A percentile compares a stretch with the other conserved stretches of the same genome.
phyloP scores from a whole-genome alignment of 2,888 invertebrate genomes.

The Agriotes lineatus region DNA sequence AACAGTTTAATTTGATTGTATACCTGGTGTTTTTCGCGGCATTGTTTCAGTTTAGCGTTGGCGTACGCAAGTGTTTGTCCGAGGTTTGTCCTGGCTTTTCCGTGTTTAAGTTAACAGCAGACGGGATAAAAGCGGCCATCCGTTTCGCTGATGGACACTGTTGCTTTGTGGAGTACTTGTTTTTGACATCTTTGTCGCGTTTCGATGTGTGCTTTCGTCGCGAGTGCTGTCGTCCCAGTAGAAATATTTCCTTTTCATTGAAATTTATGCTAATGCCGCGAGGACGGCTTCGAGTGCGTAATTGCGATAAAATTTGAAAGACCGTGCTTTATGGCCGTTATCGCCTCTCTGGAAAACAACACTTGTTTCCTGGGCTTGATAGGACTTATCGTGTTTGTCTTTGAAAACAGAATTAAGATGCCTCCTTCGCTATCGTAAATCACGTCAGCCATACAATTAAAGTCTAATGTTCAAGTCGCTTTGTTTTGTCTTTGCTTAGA shows the following conservation, averaged over 20 bases:
- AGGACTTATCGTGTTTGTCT: slow-evolving; percentile 30
- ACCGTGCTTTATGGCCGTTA: slow-evolving; percentile 14
- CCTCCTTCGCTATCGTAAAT: slow-evolving; percentile 13
- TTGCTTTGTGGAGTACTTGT: not conserved
- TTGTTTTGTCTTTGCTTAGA: not conserved
- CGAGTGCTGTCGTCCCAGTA: not conserved
- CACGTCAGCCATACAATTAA: slow-evolving; percentile 1
- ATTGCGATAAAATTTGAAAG: slow-evolving; percentile 24
- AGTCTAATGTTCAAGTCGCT: slow-evolving; percentile 11
- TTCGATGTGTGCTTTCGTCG: not conserved
- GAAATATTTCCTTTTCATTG: slow-evolving; percentile 2
- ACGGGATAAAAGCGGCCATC: not conserved
- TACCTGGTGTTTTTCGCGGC: too few relatives aligned
- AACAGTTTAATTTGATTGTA: too few relatives aligned
- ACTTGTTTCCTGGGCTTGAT: slow-evolving; percentile 29
- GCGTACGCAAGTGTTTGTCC: too few relatives aligned
- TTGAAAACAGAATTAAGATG: slow-evolving; percentile 29
- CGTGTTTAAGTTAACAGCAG: not conserved
- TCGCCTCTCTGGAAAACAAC: slow-evolving; percentile 22
- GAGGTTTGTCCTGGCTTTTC: too few relatives aligned
- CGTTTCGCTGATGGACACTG: slow-evolving; percentile 1
- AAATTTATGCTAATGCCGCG: slow-evolving; percentile 12
- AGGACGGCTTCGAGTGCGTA: slow-evolving; percentile 25
- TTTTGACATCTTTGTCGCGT: slow-evolving; percentile 12
- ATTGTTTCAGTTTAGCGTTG: too few relatives aligned